Percentiles rank a stretch among this genome's conserved stretches.
Evolutionary conservation across 1,140 invertebrate species (phyloP).

Genomic region (Aphaenogaster ashmeadi): DNA sequence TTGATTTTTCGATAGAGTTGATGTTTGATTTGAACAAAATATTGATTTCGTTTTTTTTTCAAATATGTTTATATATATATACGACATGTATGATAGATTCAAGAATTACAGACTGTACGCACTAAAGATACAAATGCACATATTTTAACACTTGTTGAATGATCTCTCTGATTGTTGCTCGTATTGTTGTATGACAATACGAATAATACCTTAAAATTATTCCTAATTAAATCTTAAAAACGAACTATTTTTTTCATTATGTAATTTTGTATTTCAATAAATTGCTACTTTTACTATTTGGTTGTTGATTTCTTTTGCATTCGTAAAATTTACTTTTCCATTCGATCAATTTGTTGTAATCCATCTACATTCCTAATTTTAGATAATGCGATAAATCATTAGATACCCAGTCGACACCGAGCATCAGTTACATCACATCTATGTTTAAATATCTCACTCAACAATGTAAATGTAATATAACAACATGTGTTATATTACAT

Average conservation of each 20-base stretch:
- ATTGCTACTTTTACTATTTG: background rate
- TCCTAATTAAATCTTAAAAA: background rate
- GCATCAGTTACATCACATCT: no score
- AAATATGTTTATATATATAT: background rate
- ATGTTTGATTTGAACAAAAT: background rate
- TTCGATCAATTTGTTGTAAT: background rate
- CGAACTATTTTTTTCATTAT: background rate
- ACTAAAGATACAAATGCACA: background rate
- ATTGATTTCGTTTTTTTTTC: background rate
- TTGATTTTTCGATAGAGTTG: background rate
- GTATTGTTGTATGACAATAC: background rate
- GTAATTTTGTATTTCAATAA: slow-evolving; percentile 20
- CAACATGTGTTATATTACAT: no score
- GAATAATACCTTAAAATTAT: background rate
- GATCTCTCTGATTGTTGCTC: background rate
- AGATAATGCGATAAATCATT: background rate
- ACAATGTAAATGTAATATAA: no score
- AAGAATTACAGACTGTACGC: background rate
- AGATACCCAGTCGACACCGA: no score
- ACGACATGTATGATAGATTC: background rate
- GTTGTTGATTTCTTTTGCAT: background rate
- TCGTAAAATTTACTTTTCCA: background rate
- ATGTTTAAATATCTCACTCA: no score
- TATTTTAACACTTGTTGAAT: background rate
- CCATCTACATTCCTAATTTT: background rate